Percentiles rank a stretch among this genome's conserved stretches.
phyloP scores from a whole-genome alignment of 2,797 vertebrate genomes.

The Manis pentadactyla region DNA sequence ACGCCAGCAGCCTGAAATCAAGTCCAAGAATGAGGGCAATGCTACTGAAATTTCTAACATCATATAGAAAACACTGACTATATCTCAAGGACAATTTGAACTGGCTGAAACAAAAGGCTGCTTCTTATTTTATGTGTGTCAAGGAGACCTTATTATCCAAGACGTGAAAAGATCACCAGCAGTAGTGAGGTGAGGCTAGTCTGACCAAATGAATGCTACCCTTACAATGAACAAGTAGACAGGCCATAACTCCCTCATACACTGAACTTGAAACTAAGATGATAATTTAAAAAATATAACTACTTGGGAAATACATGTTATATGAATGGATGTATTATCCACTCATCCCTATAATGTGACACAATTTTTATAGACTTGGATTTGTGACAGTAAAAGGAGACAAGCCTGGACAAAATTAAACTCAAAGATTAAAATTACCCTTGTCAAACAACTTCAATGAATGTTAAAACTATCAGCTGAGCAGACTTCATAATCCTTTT shows the following conservation, averaged over 20 bases:
- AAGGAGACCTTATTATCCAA: slow-evolving; percentile 52
- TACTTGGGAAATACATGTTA: slow-evolving; percentile 65
- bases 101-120: slow-evolving; percentile 60
- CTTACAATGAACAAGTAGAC: slow-evolving; percentile 61
- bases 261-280: slow-evolving; percentile 64
- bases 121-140: slow-evolving; percentile 62
- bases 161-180: slow-evolving; percentile 63
- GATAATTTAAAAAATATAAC: slow-evolving; percentile 63
- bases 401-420: slow-evolving; percentile 85
- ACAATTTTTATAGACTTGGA: slow-evolving; percentile 78
- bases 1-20: slow-evolving; percentile 38
- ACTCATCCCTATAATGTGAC: slow-evolving; percentile 66
- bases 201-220: slow-evolving; percentile 57
- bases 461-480: slow-evolving; percentile 99
- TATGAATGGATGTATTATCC: slow-evolving; percentile 65
- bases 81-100: slow-evolving; percentile 8
- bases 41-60: slow-evolving; percentile 20
- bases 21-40: slow-evolving; percentile 2
- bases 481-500: slow-evolving; percentile 91
- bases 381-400: slow-evolving; percentile 79
- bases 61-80: slow-evolving; percentile 33
- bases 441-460: slow-evolving; percentile 92
- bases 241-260: slow-evolving; percentile 52
- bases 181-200: slow-evolving; percentile 39
- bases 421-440: slow-evolving; percentile 85